Percentiles rank a stretch among this genome's conserved stretches.
phyloP scores from a whole-genome alignment of 2,113 vertebrate species.

The Ochotona curzoniae region DNA sequence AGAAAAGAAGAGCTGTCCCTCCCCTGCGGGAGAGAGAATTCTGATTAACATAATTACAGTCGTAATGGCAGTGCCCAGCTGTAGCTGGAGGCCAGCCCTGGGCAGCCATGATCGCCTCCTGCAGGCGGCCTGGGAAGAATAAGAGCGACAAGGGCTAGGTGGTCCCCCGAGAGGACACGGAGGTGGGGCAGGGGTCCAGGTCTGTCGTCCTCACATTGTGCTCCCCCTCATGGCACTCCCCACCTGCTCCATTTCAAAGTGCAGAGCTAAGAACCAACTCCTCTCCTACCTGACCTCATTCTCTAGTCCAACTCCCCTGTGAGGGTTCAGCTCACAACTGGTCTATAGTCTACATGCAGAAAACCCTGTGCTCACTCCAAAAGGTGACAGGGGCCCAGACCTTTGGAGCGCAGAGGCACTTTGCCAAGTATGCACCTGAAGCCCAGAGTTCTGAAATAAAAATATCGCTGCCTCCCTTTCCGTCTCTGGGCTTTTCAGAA shows the following conservation, averaged over 20 bases:
- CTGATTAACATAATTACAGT: background rate
- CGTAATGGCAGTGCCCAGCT: background rate
- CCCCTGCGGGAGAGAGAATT: background rate
- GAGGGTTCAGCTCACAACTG: background rate
- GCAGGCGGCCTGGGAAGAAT: background rate
- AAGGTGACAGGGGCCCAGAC: background rate
- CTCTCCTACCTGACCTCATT: rapidly evolving
- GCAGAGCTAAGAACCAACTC: background rate
- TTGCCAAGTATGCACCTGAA: background rate
- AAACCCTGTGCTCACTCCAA: background rate
- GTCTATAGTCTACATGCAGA: background rate
- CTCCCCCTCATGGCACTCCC: background rate
- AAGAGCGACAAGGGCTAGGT: too few species aligned
- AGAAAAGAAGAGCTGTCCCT: background rate
- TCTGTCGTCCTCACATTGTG: too few species aligned
- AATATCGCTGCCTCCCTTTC: background rate
- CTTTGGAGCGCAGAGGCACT: background rate
- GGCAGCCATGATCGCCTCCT: background rate
- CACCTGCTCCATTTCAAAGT: background rate
- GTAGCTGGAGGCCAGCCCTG: background rate
- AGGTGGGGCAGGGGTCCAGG: too few species aligned
- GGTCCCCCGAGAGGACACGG: background rate
- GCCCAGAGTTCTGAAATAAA: background rate
- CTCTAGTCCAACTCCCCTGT: background rate
- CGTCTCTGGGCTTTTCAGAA: background rate